These are phyloP conservation scores for Aptenodytes patagonicus DNA, from an alignment of 2,113 vertebrate genomes.

Conservation along the genomic window DNA sequence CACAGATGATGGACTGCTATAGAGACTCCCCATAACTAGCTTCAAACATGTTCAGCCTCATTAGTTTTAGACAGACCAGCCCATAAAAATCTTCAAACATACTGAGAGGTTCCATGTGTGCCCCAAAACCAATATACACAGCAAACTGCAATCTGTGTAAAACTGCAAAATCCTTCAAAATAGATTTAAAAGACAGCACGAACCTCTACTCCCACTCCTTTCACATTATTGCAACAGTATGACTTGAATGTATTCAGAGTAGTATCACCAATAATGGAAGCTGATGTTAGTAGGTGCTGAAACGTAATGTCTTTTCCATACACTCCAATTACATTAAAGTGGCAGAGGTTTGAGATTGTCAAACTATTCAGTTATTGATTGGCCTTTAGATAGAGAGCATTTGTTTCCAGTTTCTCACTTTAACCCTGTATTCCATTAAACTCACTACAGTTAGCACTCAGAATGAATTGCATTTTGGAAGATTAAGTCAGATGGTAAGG, in stretches of 20 bases:
- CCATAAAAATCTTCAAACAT: neutral
- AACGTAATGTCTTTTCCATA: slow-evolving; percentile 36
- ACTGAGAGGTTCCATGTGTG: neutral
- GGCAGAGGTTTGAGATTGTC: neutral
- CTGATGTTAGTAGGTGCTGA: neutral
- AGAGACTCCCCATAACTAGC: neutral
- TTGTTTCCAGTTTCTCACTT: slow-evolving; percentile 28
- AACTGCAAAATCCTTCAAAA: neutral
- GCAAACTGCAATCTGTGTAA: neutral
- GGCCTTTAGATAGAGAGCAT: neutral
- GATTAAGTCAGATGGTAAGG: neutral
- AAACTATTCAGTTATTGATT: neutral
- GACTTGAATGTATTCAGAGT: neutral
- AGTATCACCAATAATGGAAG: neutral
- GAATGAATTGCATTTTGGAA: slow-evolving; percentile 4
- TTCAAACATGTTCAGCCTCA: neutral
- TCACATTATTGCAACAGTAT: neutral
- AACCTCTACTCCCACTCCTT: neutral
- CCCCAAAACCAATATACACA: neutral
- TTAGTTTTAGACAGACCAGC: neutral
- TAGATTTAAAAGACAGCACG: neutral
- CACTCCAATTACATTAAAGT: neutral
- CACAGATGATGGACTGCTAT: neutral
- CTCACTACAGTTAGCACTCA: neutral
- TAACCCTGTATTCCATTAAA: slow-evolving; percentile 3